These are phyloP conservation scores for Leptosomus discolor DNA, from an alignment of 2,113 vertebrate species.

Conservation along the genomic window DNA sequence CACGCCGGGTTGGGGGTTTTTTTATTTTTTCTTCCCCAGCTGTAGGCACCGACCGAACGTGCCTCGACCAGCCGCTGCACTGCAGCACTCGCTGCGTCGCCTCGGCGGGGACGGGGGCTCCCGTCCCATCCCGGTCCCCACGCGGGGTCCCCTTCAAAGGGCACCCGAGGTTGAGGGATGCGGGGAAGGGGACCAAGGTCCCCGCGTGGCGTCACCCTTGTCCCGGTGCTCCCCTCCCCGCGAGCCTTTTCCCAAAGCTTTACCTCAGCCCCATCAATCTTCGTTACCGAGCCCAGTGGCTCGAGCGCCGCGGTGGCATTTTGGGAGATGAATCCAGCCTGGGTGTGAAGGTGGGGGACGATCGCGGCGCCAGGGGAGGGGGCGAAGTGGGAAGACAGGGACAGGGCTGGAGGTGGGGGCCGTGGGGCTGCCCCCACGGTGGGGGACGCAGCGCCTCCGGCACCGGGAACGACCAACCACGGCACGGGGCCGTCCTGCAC, in stretches of 20 bases:
- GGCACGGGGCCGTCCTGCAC: background rate
- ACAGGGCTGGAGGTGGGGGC: too few relatives aligned
- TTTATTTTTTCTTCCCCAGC: background rate
- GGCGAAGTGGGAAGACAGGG: too few relatives aligned
- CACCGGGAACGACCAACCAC: fast-evolving
- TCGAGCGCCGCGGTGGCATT: background rate
- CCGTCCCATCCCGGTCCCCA: background rate
- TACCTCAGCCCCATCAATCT: fast-evolving
- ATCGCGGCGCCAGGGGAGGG: too few relatives aligned
- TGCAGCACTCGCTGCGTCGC: background rate
- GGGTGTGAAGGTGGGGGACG: background rate
- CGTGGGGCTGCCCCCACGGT: background rate
- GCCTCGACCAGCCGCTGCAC: background rate
- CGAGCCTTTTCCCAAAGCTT: background rate
- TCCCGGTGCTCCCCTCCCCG: too few relatives aligned
- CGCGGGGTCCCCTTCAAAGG: background rate
- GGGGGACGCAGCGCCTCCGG: background rate
- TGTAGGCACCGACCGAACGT: background rate
- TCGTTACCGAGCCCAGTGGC: background rate
- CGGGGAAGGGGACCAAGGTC: background rate
- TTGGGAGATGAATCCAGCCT: background rate
- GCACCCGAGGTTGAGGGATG: background rate
- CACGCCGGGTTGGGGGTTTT: too few relatives aligned
- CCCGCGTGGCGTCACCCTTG: background rate
- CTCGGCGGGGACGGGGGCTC: background rate